Percentiles rank a stretch among this genome's conserved stretches.
These are phyloP conservation scores for Bolinopsis microptera DNA, from an alignment of 37 sponge, comb jelly and placozoan genomes.

Conservation along the genomic window DNA sequence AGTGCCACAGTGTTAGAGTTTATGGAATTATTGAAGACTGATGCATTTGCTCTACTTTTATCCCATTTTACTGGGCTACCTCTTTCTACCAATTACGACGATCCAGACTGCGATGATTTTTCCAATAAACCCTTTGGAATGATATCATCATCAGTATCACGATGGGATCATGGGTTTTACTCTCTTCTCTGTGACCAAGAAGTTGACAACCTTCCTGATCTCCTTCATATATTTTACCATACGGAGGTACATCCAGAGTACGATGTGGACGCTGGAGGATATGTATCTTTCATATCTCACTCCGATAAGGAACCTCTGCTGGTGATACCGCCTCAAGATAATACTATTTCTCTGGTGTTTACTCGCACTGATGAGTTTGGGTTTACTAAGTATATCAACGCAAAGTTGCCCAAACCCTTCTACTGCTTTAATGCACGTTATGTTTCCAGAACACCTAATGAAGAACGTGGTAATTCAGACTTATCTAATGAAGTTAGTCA, in stretches of 20 bases:
- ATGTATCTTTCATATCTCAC: slow-evolving; percentile 32
- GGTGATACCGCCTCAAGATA: slow-evolving; percentile 34
- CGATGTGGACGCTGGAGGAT: slow-evolving; percentile 46
- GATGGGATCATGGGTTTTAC: slow-evolving; percentile 4
- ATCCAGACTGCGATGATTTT: background rate
- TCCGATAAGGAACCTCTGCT: slow-evolving; percentile 1
- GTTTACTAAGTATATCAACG: slow-evolving; percentile 16
- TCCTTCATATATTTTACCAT: slow-evolving; percentile 46
- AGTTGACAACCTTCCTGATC: background rate
- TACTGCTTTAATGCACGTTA: slow-evolving; percentile 27
- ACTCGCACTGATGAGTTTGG: slow-evolving; percentile 37
- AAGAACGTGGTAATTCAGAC: no score
- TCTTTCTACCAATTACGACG: slow-evolving; percentile 32
- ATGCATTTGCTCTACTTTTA: slow-evolving; percentile 48
- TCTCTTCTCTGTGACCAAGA: slow-evolving; percentile 49
- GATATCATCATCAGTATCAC: background rate
- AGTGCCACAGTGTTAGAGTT: background rate
- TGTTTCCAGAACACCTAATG: background rate
- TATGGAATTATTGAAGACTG: background rate
- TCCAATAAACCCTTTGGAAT: slow-evolving; percentile 4
- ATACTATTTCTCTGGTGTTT: slow-evolving; percentile 46
- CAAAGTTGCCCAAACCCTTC: background rate
- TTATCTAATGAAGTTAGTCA: background rate
- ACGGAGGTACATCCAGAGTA: background rate
- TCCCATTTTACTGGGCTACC: slow-evolving; percentile 60